These are phyloP conservation scores for Anisognathus igniventris DNA, from an alignment of 2,797 vertebrate genomes.

Conservation along the genomic window DNA sequence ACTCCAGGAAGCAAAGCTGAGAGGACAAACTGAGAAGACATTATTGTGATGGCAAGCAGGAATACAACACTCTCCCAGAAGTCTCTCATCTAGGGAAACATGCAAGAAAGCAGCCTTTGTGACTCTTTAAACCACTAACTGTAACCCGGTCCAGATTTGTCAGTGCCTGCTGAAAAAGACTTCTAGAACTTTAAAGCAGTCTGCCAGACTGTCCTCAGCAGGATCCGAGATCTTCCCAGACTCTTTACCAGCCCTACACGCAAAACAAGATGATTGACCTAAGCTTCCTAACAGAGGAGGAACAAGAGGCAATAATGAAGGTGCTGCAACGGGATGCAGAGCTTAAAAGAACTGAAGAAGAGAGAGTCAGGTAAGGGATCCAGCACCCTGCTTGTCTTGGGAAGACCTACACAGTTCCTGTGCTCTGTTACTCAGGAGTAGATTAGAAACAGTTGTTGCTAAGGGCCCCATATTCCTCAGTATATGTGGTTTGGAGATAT, in stretches of 20 bases:
- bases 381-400: background rate
- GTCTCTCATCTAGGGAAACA: background rate
- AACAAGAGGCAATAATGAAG: conserved; percentile 85
- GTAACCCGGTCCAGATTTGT: background rate
- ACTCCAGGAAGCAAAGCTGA: background rate
- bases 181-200: background rate
- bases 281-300: conserved; percentile 89
- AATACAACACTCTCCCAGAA: background rate
- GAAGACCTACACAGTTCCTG: background rate
- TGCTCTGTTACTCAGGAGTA: background rate
- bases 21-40: background rate
- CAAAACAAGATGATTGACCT: conserved; percentile 87
- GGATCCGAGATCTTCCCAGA: background rate
- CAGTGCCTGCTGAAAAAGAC: background rate
- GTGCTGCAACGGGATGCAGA: conserved; percentile 88
- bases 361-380: conserved; percentile 83
- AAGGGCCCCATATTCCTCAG: background rate
- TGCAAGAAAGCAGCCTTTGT: background rate
- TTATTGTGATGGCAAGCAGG: background rate
- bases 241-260: background rate
- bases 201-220: background rate
- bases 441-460: background rate
- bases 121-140: background rate
- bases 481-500: background rate
- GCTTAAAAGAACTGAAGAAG: conserved; percentile 85